Evolutionary conservation across 1,140 invertebrate genomes (phyloP), one percentile per base, ranked within the genome.

Genomic region (Zaprionus taronus): DNA sequence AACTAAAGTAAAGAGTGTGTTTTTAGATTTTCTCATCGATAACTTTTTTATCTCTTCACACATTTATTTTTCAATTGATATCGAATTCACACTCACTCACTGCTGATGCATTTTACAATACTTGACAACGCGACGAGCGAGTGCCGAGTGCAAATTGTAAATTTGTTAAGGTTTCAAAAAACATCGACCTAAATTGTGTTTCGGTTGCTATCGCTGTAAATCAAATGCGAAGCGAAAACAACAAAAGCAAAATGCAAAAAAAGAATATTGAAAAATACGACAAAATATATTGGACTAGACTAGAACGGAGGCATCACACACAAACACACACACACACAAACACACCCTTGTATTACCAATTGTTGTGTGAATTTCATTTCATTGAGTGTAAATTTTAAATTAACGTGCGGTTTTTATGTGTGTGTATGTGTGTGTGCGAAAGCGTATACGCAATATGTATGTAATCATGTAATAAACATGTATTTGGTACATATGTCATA

Each of bases 291-390:
- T 22, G 17, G 1, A 49, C 2, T 11, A 49, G 17, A 49, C n/a
- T 17, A 17, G n/a, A 47, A 3, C 4, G 5, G 4, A 49, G 47
- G 1, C 11, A 14, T 3, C 17, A 51, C 17, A 4, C 17, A 12
- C 47, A 4, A 1, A 47, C 6, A 49, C 47, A 12, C 17, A 12
- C 20, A 22, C 11, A 22, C 47, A 9, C 24, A 55, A 4, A 17
- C 11, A 28, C 62, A 65, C 38, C n/a, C n/a, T n/a, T 47, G n/a
- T 6, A 55, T 41, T 70, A 53, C n/a, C 24, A 15, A 61, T 11
- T 64, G 55, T 64, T 63, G 58, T 38, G 24, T 34, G 44, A 31
- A 63, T 69, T 69, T 47, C 47, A 41, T 38, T 31, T 58, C 26
- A 49, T 51, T 22, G 58, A 55, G 67, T 49, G 44, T 4, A 28